Conservation (phyloP, 2,113 vertebrate genomes). For the Theropithecus gelada region DNA sequence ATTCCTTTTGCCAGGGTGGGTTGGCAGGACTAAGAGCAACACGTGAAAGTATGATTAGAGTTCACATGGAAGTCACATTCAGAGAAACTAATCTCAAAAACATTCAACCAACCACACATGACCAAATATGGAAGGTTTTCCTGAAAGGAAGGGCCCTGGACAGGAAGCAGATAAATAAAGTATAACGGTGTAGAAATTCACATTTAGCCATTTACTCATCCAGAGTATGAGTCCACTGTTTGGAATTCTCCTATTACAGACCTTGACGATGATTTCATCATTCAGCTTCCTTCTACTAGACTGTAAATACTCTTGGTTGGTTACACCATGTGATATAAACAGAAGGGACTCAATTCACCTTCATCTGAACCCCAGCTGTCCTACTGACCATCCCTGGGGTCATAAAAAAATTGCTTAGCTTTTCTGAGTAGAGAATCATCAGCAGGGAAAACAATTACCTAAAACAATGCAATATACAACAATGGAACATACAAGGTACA, state of each 20-base stretch:
- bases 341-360: neutral
- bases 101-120: neutral
- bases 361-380: neutral
- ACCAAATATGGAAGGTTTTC: neutral
- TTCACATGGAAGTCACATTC: neutral
- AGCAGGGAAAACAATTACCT: neutral
- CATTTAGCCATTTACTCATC: neutral
- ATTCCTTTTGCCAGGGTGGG: neutral
- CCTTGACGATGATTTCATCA: neutral
- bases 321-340: neutral
- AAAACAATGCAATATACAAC: neutral
- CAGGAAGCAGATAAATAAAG: neutral
- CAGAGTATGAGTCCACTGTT: neutral
- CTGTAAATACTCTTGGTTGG: neutral
- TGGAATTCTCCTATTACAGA: neutral
- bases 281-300: neutral
- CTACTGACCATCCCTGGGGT: accelerated
- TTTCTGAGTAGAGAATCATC: neutral
- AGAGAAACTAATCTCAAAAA: neutral
- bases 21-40: neutral
- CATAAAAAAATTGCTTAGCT: neutral
- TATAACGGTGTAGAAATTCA: neutral
- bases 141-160: neutral
- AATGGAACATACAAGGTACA: neutral
- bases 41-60: neutral